Evolutionary conservation across 2,888 invertebrate genomes (phyloP).

Genomic region (Tupiocoris notatus): DNA sequence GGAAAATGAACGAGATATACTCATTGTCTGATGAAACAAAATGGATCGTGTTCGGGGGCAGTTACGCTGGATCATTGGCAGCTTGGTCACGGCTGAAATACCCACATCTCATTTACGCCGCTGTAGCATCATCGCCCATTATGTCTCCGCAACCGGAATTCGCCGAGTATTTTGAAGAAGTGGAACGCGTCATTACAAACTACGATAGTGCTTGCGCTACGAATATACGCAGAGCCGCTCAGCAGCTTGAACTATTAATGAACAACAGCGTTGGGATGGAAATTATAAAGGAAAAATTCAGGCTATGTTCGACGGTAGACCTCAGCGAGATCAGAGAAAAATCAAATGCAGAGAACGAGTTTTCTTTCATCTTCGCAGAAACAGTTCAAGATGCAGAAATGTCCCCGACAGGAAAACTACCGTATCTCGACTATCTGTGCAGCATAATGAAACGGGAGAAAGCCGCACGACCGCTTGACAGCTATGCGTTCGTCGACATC

Average conservation of each 20-base stretch:
- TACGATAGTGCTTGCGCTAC: slow-evolving; percentile 68
- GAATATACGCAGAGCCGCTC: slow-evolving; percentile 65
- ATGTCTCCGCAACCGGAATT: slow-evolving; percentile 82
- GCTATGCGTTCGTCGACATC: slow-evolving; percentile 6
- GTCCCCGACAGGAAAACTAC: background rate
- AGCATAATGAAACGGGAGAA: background rate
- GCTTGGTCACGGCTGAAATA: slow-evolving; percentile 89
- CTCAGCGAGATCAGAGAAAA: slow-evolving; percentile 65
- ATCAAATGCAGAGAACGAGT: slow-evolving; percentile 46
- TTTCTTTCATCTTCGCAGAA: background rate
- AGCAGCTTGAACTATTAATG: slow-evolving; percentile 65
- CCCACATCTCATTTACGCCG: slow-evolving; percentile 79
- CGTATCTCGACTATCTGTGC: slow-evolving; percentile 4
- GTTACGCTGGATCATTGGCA: slow-evolving; percentile 88
- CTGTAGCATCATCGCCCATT: slow-evolving; percentile 88
- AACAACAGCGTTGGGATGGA: slow-evolving; percentile 62
- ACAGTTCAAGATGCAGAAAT: background rate
- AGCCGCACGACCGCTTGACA: background rate
- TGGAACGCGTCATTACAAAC: slow-evolving; percentile 69
- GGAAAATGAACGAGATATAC: slow-evolving; percentile 65
- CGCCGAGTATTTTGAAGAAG: slow-evolving; percentile 80
- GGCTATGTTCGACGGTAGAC: slow-evolving; percentile 72
- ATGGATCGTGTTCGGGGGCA: slow-evolving; percentile 94
- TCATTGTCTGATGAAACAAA: slow-evolving; percentile 62
- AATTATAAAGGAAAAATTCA: slow-evolving; percentile 70